Conservation (phyloP, 2,113 vertebrate genomes). For the Sapajus apella region DNA sequence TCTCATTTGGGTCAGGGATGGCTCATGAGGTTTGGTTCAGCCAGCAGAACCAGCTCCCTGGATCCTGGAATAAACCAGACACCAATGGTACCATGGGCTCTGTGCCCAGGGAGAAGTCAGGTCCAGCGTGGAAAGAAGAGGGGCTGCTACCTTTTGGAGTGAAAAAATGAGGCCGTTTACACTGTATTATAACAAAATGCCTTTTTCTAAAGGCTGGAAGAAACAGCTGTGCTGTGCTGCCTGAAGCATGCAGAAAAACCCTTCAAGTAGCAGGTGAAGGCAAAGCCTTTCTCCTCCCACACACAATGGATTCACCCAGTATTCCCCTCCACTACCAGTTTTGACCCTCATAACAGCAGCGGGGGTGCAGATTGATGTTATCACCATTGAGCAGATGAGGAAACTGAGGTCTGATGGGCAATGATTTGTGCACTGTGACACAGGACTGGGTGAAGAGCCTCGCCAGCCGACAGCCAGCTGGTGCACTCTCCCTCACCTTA, state of each 20-base stretch:
- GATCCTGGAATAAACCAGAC: not conserved
- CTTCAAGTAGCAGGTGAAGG: accelerated
- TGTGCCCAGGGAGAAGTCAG: not conserved
- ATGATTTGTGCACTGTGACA: not conserved
- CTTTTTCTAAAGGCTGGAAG: not conserved
- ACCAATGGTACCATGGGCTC: not conserved
- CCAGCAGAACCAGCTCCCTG: not conserved
- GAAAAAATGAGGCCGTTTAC: not conserved
- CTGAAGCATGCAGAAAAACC: not conserved
- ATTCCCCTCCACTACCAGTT: not conserved
- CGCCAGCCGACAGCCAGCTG: not conserved
- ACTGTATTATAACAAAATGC: not conserved
- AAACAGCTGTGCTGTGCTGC: accelerated
- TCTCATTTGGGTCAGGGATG: not conserved
- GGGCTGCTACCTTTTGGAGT: not conserved
- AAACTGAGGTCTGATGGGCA: accelerated
- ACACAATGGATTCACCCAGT: accelerated
- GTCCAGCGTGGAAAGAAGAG: not conserved
- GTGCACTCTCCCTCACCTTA: accelerated
- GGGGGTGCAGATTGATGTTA: too few relatives aligned
- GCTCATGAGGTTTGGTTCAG: not conserved
- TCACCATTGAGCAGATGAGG: not conserved
- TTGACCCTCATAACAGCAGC: not conserved
- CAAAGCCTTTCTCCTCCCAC: not conserved
- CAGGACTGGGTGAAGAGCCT: not conserved